phyloP scores from a whole-genome alignment of 2,113 vertebrate genomes.

The Albula goreensis region DNA sequence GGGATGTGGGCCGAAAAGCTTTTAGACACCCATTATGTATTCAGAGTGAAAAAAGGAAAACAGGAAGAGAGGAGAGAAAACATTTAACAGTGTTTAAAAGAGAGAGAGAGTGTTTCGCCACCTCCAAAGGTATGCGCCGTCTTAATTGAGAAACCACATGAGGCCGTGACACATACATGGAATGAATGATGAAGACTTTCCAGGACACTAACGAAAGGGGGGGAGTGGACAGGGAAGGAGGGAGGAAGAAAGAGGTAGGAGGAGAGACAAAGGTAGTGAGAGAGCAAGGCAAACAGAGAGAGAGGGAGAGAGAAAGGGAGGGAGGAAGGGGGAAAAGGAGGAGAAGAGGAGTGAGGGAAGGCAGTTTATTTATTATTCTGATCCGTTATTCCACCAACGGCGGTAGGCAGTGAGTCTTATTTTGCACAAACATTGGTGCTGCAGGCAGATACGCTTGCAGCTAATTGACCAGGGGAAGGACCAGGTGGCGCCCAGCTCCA shows the following conservation, averaged over 20 bases:
- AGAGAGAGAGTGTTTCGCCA: constrained; percentile 16
- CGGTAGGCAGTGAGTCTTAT: neutral
- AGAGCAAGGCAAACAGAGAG: neutral
- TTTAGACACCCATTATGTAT: constrained; percentile 10
- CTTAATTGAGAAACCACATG: constrained; percentile 43
- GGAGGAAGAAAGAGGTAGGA: neutral
- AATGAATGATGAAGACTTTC: constrained; percentile 48
- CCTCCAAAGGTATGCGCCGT: constrained; percentile 46
- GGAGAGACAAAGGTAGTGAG: too few species aligned
- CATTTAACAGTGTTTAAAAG: neutral
- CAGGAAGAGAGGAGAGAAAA: constrained; percentile 8
- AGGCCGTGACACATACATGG: constrained; percentile 40
- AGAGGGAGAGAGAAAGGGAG: constrained; percentile 23
- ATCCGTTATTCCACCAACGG: constrained; percentile 44
- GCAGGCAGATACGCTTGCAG: constrained; percentile 37
- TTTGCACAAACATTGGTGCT: constrained; percentile 34
- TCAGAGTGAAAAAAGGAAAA: constrained; percentile 21
- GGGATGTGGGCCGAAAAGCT: neutral
- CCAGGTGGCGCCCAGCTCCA: constrained; percentile 51
- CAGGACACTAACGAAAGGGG: constrained; percentile 16
- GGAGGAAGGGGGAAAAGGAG: neutral
- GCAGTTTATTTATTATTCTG: constrained; percentile 39
- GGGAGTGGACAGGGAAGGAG: constrained; percentile 14
- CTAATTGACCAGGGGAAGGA: constrained; percentile 71
- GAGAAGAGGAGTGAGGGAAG: constrained; percentile 14